Percentiles rank a stretch among this genome's conserved stretches.
phyloP scores from a whole-genome alignment of 2,797 vertebrate genomes.

The Neosalanx taihuensis region DNA sequence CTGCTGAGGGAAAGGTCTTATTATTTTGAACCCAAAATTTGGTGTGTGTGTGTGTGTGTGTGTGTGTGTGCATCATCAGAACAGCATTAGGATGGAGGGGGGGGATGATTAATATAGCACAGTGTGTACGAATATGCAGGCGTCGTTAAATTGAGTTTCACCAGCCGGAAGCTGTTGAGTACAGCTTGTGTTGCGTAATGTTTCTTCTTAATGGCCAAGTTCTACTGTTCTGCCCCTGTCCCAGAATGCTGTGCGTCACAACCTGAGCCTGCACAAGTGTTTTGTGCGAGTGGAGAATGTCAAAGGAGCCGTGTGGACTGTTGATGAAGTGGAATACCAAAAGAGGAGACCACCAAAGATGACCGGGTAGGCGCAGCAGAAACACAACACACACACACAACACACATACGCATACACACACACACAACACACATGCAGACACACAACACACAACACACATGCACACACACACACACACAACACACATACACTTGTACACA shows the following conservation, averaged over 20 bases:
- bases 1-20: slow-evolving; percentile 38
- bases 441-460: too few relatives aligned
- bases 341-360: slow-evolving; percentile 99
- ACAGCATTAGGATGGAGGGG: too few relatives aligned
- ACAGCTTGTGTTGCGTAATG: too few relatives aligned
- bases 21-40: slow-evolving; percentile 18
- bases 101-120: too few relatives aligned
- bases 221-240: neutral
- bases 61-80: neutral
- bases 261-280: slow-evolving; percentile 99
- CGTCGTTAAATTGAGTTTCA: too few relatives aligned
- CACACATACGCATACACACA: slow-evolving; percentile 25
- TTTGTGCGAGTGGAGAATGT: slow-evolving; percentile 99
- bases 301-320: slow-evolving; percentile 98
- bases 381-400: slow-evolving; percentile 22
- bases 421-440: slow-evolving; percentile 7
- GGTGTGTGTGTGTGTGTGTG: slow-evolving; percentile 9
- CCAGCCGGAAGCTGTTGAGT: too few relatives aligned
- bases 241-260: slow-evolving; percentile 98
- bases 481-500: too few relatives aligned
- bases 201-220: too few relatives aligned
- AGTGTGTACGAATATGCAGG: too few relatives aligned
- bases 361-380: slow-evolving; percentile 80
- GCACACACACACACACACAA: too few relatives aligned
- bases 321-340: slow-evolving; percentile 98